A percentile compares a stretch with the other conserved stretches of the same genome.
These are phyloP conservation scores for Chorisops tibialis DNA, from an alignment of 2,888 invertebrate genomes.

Conservation along the genomic window DNA sequence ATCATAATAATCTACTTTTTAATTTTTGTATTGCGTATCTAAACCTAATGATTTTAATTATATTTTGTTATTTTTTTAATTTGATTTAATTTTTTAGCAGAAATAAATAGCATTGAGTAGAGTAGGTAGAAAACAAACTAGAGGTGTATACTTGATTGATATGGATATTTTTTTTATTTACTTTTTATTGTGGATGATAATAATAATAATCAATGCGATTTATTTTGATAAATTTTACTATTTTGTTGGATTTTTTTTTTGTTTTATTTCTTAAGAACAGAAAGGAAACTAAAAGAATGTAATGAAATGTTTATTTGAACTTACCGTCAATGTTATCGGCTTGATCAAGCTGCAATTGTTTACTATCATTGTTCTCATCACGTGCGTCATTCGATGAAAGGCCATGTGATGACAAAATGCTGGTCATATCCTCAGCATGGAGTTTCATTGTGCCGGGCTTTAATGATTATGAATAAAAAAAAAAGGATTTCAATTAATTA, in stretches of 20 bases:
- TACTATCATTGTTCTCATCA: constrained; percentile 56
- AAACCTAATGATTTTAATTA: not conserved
- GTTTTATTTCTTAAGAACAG: constrained; percentile 1
- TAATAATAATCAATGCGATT: constrained; percentile 20
- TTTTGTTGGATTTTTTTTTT: constrained; percentile 22
- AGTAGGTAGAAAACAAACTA: too few relatives aligned
- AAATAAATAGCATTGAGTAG: constrained; percentile 21
- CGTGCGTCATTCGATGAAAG: constrained; percentile 53
- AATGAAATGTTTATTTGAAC: constrained; percentile 43
- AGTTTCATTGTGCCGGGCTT: constrained; percentile 43
- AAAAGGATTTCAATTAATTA: not conserved
- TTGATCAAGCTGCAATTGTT: constrained; percentile 64
- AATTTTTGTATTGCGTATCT: not conserved
- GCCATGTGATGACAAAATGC: constrained; percentile 60
- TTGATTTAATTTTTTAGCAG: not conserved
- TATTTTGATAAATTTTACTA: constrained; percentile 21
- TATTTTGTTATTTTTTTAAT: not conserved
- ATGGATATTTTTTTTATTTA: too few relatives aligned
- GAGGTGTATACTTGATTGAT: too few relatives aligned
- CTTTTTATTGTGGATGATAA: not conserved
- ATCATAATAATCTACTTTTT: not conserved
- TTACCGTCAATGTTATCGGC: constrained; percentile 74
- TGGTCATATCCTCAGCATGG: constrained; percentile 61
- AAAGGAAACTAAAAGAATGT: not conserved
- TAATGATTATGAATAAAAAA: not conserved